Base-by-base conservation (phyloP, 2,888 invertebrate genomes). In the Chirona hameri region DNA sequence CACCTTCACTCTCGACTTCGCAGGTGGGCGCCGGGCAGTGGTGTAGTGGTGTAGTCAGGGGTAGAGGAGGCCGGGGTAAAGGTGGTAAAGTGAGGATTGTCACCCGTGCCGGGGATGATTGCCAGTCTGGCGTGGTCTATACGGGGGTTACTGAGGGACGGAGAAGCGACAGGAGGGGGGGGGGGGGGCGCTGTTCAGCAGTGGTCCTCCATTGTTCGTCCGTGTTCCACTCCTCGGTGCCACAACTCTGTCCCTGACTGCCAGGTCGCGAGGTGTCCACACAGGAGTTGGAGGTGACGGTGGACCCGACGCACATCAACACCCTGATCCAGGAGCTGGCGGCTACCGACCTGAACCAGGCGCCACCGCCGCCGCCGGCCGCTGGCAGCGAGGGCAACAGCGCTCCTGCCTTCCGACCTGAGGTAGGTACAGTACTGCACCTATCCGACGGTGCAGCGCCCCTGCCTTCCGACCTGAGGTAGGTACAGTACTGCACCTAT, bases 1-100 rank as follows among this genome's bases (percentile, higher is more conserved):
- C 46, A 27, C 76, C 24, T 46, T 46, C 76, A 76, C 92, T 0
- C 90, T 96, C 60, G 96, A 96, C 88, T 93, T 96, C 88, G 92
- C 91, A 31, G 93, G 88, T 76, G 31, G 31, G 72, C 87, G 93
- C 88, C 46, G 31, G 31, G 72, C 87, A 91, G 0, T 88, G 89
- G 85, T 86, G 91, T 21, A 86, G 91, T 12, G 91, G 91, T 84
- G 91, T 87, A 55, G 83, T 85, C n/a, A 83, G 86, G 79, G 85
- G 87, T 29, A 84, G 87, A 39, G 39, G 39, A 39, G 39, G 39
- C 39, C 4, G 7, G 39, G 39, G 39, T 39, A 5, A 39, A 39
- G 39, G 39, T 39, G 39, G 39, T 39, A 2, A 39, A 39, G 39
- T 39, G 39, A 7, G 39, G 39, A 39, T 7, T 39, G 7, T 39